Evolutionary conservation across 2,888 invertebrate species (phyloP).

Genomic region (Eupsilia transversa): DNA sequence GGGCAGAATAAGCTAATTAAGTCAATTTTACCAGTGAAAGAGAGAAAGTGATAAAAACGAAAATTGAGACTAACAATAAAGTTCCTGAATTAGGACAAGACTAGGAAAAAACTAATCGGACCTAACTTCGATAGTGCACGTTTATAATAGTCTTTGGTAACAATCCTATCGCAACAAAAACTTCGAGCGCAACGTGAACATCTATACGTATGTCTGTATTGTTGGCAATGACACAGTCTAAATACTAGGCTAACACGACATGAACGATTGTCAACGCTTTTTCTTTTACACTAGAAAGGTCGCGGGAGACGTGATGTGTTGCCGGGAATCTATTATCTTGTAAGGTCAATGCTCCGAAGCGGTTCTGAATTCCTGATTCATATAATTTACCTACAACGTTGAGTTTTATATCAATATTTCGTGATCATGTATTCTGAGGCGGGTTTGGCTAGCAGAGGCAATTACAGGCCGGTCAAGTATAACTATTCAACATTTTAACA

Average conservation of each 20-base stretch:
- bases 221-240: constrained; percentile 62
- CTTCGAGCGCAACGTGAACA: constrained; percentile 22
- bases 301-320: constrained; percentile 30
- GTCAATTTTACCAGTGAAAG: not conserved
- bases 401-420: not conserved
- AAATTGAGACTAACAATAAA: not conserved
- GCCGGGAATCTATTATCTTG: constrained; percentile 36
- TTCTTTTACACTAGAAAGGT: constrained; percentile 59
- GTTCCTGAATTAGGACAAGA: not conserved
- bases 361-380: constrained; percentile 35
- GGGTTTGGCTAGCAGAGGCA: not conserved
- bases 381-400: constrained; percentile 7
- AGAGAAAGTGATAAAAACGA: not conserved
- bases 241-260: constrained; percentile 59
- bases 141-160: not conserved
- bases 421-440: not conserved
- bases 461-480: not conserved
- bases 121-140: not conserved
- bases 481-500: not conserved
- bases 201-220: constrained; percentile 41
- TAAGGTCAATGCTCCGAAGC: constrained; percentile 14
- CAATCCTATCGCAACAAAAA: constrained; percentile 38
- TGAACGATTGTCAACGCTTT: constrained; percentile 54
- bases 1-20: too few species aligned
- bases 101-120: too few species aligned